Percentiles rank a stretch among this genome's conserved stretches.
Conservation (phyloP, 1,140 invertebrate species). For the Panulirus ornatus region DNA sequence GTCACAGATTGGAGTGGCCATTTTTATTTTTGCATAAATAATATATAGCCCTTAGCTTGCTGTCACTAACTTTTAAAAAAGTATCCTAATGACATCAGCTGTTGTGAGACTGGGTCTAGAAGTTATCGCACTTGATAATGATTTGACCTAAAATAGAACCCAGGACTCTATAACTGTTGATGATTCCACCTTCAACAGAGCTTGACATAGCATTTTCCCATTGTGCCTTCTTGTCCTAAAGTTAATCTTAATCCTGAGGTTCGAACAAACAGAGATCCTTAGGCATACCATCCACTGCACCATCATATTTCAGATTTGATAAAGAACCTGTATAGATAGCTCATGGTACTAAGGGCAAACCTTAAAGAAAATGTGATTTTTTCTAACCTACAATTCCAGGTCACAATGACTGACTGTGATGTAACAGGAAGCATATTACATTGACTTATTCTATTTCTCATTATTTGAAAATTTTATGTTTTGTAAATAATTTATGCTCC, state of each 20-base stretch:
- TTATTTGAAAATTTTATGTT: neutral
- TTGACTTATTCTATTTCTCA: conserved; percentile 23
- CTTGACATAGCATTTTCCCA: conserved; percentile 12
- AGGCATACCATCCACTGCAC: neutral
- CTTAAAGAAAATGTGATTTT: conserved; percentile 44
- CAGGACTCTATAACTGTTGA: neutral
- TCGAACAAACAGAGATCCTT: too few species aligned
- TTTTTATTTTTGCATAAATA: conserved; percentile 55
- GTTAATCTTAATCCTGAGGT: neutral
- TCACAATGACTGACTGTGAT: conserved; percentile 64
- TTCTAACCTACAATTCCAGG: conserved; percentile 49
- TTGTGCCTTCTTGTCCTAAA: conserved; percentile 44
- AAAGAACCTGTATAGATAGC: neutral
- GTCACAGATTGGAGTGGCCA: conserved; percentile 48
- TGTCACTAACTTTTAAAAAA: conserved; percentile 17
- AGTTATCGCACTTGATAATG: neutral
- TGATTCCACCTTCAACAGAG: neutral
- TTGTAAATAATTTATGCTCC: conserved; percentile 3
- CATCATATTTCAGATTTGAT: neutral
- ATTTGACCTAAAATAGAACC: neutral
- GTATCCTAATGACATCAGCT: neutral
- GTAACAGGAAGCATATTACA: conserved; percentile 30
- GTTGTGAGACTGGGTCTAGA: neutral
- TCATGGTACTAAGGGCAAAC: neutral
- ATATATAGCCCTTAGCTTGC: conserved; percentile 50